Evolutionary conservation across 2,113 vertebrate species (phyloP), one percentile per base, ranked within the genome.

Genomic region (Osmerus mordax): DNA sequence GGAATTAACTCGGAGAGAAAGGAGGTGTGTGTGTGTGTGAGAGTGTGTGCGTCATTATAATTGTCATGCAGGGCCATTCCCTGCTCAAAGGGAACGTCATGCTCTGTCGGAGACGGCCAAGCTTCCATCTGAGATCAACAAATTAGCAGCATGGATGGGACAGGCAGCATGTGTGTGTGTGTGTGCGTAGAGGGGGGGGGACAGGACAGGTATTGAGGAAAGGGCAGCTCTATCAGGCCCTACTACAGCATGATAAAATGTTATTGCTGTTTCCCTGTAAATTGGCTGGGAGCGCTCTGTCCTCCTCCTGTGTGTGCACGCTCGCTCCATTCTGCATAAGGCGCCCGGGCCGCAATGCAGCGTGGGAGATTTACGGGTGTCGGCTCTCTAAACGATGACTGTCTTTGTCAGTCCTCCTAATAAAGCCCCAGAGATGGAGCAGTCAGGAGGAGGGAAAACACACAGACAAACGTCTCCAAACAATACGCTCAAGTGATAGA

Each of bases 121-220:
- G 94, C 93, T 94, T 96, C 95, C 94, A 95, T 96, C 95, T 94
- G 93, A 96, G 95, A 96, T 98, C 95, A 88, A 88, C 90, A 90
- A 90, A 91, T 90, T 88, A 91, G 85, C 80, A 94, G 90, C 54
- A 70, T 14, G 73, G 81, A 73, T 70, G 81, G 74, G 79, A 73
- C 18, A 23, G 66, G 32, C 18, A 13, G 64, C 21, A 4, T 62
- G 60, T 62, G 23, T 62, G 58, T 70, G 72, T 58, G 62, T 13
- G 36, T 54, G 18, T 60, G 63, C 47, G 64, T 75, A 69, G 52
- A 67, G 7, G 41, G 3, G 60, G 6, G 18, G 36, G 28, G 90
- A 21, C 21, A 21, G 93, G 93, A 93, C 92, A 95, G 94, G 93
- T 96, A 93, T 92, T 91, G 93, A 66, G 80, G 92, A 96, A 96